A percentile compares a stretch with the other conserved stretches of the same genome.
Conservation (phyloP, 2,888 invertebrate genomes). For the Gymnosoma rotundatum region DNA sequence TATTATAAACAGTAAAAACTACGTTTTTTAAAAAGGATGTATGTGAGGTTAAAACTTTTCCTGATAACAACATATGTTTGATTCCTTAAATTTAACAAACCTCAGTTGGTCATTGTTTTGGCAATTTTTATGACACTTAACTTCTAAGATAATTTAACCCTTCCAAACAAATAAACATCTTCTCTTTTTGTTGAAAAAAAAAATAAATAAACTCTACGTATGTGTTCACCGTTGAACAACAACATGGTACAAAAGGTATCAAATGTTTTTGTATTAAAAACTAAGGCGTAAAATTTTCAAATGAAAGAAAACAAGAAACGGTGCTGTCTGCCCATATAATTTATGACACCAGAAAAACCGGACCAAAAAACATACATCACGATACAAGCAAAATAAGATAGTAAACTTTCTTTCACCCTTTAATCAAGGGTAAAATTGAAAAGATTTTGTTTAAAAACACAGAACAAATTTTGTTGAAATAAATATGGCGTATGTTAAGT, state of each 20-base stretch:
- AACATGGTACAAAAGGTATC: too few relatives aligned
- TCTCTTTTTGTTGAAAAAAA: not conserved
- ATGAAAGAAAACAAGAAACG: conserved; percentile 38
- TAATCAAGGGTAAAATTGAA: conserved; percentile 39
- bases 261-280: conserved; percentile 34
- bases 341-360: conserved; percentile 60
- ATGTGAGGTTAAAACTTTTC: too few relatives aligned
- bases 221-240: not conserved
- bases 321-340: not conserved
- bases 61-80: too few relatives aligned
- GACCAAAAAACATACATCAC: conserved; percentile 2
- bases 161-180: conserved; percentile 39
- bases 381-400: conserved; percentile 16
- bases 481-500: not conserved
- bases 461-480: not conserved
- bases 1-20: not conserved
- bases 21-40: not conserved
- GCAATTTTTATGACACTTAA: conserved; percentile 41
- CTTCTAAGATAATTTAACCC: conserved; percentile 51
- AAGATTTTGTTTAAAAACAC: conserved; percentile 47
- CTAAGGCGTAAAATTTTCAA: conserved; percentile 61
- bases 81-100: not conserved
- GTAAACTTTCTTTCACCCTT: conserved; percentile 32
- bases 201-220: not conserved
- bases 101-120: conserved; percentile 36